Percentiles rank a stretch among this genome's conserved stretches.
phyloP scores from a whole-genome alignment of 1,140 invertebrate species.

The Drosophila kurseongensis region DNA sequence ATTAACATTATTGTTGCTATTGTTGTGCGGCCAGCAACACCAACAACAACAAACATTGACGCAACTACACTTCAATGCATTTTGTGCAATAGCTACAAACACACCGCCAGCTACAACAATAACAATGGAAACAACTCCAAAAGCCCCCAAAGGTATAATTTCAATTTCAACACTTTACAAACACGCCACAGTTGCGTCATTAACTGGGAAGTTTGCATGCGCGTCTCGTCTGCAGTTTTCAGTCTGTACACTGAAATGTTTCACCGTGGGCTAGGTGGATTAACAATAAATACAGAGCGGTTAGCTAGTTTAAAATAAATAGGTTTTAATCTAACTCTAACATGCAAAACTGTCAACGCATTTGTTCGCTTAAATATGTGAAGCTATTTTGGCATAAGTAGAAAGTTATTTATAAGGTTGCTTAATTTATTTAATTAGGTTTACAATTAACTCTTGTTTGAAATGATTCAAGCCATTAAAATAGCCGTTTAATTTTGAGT shows the following conservation, averaged over 20 bases:
- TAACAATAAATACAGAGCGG: not conserved
- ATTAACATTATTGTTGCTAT: conserved; percentile 70
- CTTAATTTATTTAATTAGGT: too few species aligned
- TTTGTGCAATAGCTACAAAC: conserved; percentile 38
- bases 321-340: not conserved
- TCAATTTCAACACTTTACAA: conserved; percentile 83
- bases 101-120: conserved; percentile 23
- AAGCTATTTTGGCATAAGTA: too few species aligned
- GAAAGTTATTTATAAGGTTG: too few species aligned
- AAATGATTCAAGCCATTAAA: too few species aligned
- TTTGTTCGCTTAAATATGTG: too few species aligned
- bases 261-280: not conserved
- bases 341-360: too few species aligned
- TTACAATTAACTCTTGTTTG: too few species aligned
- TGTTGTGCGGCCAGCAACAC: conserved; percentile 29
- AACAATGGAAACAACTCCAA: conserved; percentile 38
- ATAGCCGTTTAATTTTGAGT: too few species aligned
- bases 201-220: conserved; percentile 81
- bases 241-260: conserved; percentile 7
- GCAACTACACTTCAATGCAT: conserved; percentile 63
- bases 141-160: conserved; percentile 75
- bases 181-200: conserved; percentile 82
- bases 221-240: conserved; percentile 56
- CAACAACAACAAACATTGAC: conserved; percentile 40
- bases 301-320: not conserved